Base-by-base conservation (phyloP, 2,888 invertebrate species). In the Malacosoma neustria region DNA sequence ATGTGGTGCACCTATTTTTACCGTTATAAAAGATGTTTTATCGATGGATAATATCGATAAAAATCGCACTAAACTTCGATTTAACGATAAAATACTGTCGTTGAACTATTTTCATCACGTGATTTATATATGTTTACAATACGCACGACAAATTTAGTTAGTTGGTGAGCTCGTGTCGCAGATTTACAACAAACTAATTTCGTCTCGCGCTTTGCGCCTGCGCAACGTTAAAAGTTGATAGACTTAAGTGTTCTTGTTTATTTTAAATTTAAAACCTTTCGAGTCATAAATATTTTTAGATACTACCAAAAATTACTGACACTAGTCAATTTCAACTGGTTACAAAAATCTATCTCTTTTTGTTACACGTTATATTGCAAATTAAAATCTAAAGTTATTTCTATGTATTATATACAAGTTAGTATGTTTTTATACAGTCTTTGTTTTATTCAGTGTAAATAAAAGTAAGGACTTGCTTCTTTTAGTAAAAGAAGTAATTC, bases 141-240 rank as follows among this genome's bases (percentile, higher is more conserved):
- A 54, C 51, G 51, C 43, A 43, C 49, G 62, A 65, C 66, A 65
- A 58, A 59, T 58, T 58, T 45, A 46, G 39, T 48, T 44, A 40
- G 39, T 48, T 44, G 41, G 48, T 45, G 42, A 37, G 44, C 41
- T 38, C 30, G 43, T 45, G 48, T 57, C 49, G 54, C 61, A 57
- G 56, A 59, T 63, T 64, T 62, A 63, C 57, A 51, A 43, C 56
- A 47, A 42, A 42, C 55, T 62, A 67, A 61, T 61, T 68, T 59
- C 50, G 62, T 63, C 53, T 48, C 41, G 39, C 41, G 34, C 42
- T 39, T 36, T 36, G 48, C 40, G 46, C 44, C 55, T 54, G 57
- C 39, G 39, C 45, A 49, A 49, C 59, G 56, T 61, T 53, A 60
- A 40, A 38, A 41, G 35, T 38, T 39, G 35, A 38, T 43, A 22